These are phyloP conservation scores for Psittacula echo DNA, from an alignment of 2,797 vertebrate species.

Conservation along the genomic window DNA sequence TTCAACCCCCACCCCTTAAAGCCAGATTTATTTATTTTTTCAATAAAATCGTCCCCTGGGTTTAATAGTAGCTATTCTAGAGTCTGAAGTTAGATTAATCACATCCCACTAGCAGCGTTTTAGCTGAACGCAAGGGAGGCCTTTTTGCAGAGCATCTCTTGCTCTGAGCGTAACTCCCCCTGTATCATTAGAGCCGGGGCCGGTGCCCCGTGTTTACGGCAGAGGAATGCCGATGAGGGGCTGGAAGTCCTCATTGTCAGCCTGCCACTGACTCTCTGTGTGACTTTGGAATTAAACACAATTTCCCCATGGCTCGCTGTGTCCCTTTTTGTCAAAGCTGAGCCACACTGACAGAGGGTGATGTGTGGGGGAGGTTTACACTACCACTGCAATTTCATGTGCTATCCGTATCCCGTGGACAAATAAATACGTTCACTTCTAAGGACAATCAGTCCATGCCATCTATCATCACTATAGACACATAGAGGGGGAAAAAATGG, in stretches of 20 bases:
- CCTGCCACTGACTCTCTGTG: conserved; percentile 62
- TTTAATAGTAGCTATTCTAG: conserved; percentile 44
- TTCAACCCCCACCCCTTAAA: conserved; percentile 1
- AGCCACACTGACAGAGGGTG: conserved; percentile 69
- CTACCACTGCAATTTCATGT: conserved; percentile 68
- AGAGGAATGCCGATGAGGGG: conserved; percentile 54
- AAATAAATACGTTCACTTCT: conserved; percentile 73
- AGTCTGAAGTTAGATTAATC: conserved; percentile 48
- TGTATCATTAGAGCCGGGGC: not conserved
- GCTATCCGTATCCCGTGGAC: conserved; percentile 67
- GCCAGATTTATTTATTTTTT: conserved; percentile 30
- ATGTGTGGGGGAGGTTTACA: conserved; percentile 71
- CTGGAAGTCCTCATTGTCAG: conserved; percentile 60
- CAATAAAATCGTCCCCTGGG: conserved; percentile 30
- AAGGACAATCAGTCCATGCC: conserved; percentile 63
- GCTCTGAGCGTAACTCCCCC: not conserved
- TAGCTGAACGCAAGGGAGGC: not conserved
- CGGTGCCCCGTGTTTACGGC: conserved; percentile 35
- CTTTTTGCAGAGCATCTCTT: conserved; percentile 17
- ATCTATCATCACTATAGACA: conserved; percentile 70
- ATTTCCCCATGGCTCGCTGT: conserved; percentile 66
- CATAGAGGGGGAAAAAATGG: conserved; percentile 40
- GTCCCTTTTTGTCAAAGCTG: conserved; percentile 73
- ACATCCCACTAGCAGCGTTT: conserved; percentile 48
- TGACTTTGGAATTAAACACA: conserved; percentile 74